These are phyloP conservation scores for Isurus oxyrinchus DNA, from an alignment of 2,113 vertebrate genomes.

Conservation along the genomic window DNA sequence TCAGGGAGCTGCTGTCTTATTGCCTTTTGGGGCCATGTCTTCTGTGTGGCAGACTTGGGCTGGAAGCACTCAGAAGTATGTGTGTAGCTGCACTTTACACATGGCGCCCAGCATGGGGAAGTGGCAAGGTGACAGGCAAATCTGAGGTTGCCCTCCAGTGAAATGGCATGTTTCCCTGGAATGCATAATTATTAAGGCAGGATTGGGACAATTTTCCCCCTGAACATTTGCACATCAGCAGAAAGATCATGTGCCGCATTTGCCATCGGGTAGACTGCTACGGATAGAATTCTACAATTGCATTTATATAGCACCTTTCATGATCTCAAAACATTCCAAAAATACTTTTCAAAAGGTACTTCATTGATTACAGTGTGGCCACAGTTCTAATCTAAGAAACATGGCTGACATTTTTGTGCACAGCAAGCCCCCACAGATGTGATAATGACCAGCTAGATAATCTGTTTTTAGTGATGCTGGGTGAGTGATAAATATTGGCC, in stretches of 20 bases:
- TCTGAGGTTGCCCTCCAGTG: too few relatives aligned
- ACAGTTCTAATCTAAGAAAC: background rate
- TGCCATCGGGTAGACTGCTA: background rate
- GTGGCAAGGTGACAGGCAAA: too few relatives aligned
- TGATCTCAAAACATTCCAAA: background rate
- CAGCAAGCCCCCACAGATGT: background rate
- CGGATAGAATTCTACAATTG: background rate
- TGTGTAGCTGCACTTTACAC: too few relatives aligned
- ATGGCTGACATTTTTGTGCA: background rate
- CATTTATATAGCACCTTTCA: background rate
- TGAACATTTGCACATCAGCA: background rate
- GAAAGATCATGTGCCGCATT: background rate
- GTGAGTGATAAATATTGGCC: background rate
- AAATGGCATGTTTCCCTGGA: too few relatives aligned
- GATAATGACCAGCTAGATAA: background rate
- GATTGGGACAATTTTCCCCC: background rate
- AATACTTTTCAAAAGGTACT: background rate
- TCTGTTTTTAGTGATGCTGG: background rate
- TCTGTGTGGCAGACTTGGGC: too few relatives aligned
- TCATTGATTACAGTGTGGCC: background rate
- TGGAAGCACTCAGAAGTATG: too few relatives aligned
- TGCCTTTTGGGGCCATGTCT: background rate
- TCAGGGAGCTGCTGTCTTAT: background rate
- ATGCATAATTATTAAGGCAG: too few relatives aligned
- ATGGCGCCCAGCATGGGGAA: too few relatives aligned